Evolutionary conservation across 2,113 vertebrate species (phyloP), one percentile per base, ranked within the genome.

Genomic region (Hoplias malabaricus): DNA sequence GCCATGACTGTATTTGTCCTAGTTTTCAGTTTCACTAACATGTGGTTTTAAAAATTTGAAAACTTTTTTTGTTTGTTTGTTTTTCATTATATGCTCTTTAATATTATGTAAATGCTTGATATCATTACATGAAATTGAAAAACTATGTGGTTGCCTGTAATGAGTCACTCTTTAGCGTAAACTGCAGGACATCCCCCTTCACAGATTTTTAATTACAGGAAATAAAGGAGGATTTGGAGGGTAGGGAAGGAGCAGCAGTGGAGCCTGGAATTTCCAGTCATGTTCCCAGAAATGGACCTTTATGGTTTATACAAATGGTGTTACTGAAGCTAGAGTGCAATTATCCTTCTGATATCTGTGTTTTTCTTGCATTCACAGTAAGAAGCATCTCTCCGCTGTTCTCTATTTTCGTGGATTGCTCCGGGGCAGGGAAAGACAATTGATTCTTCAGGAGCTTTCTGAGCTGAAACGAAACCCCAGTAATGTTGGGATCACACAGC

Each of bases 361-460:
- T 27, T 78, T 9, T 73, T 73, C 68, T 7, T 8, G 8, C 13
- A 4, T 75, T 75, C 80, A 68, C 85, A 93, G 92, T 48, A 86
- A 33, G 80, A 90, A 74, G 29, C 92, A 93, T 76, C 86, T 93
- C 59, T 65, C 83, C 0, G 91, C 91, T 0, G 75, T 93, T 10
- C 84, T 93, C 77, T 82, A 84, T 53, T 93, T 92, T 83, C 78
- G 91, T 53, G 92, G 92, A 7, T 54, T 87, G 16, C 2, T 31
- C 23, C 34, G 86, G 3, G 89, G 90, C 16, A 79, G 84, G 0
- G 88, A 91, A 6, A 85, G 79, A 43, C 89, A 79, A 50, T 59
- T 76, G 34, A 88, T 92, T 69, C 86, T 92, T 1, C 87, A 72
- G 54, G 46, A 6, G 1, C 59, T 92, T 21, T 4, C 50, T 0